Conservation (phyloP, 37 sponge, comb jelly and placozoan genomes). For the Ianthella basta region DNA sequence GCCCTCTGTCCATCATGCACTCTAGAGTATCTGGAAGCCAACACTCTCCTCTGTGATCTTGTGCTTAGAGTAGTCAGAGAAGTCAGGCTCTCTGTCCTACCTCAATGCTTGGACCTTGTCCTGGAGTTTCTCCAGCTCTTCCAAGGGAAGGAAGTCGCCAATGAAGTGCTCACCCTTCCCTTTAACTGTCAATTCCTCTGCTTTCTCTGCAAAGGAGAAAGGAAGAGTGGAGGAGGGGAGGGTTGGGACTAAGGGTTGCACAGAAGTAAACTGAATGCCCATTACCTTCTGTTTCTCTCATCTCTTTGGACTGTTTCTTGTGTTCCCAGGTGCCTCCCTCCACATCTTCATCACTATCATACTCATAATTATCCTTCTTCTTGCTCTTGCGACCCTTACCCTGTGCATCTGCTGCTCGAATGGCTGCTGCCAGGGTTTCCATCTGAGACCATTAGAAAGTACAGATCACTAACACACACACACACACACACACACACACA, state of each 20-base stretch:
- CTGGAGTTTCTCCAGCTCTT: constrained; percentile 86
- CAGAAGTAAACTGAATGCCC: not conserved
- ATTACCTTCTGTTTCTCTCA: constrained; percentile 75
- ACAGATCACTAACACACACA: constrained; percentile 2
- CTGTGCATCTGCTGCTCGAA: constrained; percentile 35
- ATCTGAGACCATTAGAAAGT: constrained; percentile 23
- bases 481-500: too few species aligned
- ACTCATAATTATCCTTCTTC: constrained; percentile 72
- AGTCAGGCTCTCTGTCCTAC: constrained; percentile 60
- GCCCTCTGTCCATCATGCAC: constrained; percentile 97
- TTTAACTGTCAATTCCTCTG: constrained; percentile 62
- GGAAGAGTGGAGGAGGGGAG: too few species aligned
- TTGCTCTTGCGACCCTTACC: constrained; percentile 25
- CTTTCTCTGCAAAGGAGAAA: constrained; percentile 37
- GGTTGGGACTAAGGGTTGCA: not conserved
- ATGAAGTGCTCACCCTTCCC: constrained; percentile 92
- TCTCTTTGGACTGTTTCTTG: constrained; percentile 80
- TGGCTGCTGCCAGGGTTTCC: constrained; percentile 55
- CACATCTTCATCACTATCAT: constrained; percentile 95
- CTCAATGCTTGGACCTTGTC: constrained; percentile 72
- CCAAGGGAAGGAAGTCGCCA: constrained; percentile 93
- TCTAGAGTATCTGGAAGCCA: constrained; percentile 94
- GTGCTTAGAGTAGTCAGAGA: constrained; percentile 83
- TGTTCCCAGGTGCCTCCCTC: constrained; percentile 97
- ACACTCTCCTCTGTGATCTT: constrained; percentile 85